Evolutionary conservation across 2,113 vertebrate genomes (phyloP).

Genomic region (Indri indri): DNA sequence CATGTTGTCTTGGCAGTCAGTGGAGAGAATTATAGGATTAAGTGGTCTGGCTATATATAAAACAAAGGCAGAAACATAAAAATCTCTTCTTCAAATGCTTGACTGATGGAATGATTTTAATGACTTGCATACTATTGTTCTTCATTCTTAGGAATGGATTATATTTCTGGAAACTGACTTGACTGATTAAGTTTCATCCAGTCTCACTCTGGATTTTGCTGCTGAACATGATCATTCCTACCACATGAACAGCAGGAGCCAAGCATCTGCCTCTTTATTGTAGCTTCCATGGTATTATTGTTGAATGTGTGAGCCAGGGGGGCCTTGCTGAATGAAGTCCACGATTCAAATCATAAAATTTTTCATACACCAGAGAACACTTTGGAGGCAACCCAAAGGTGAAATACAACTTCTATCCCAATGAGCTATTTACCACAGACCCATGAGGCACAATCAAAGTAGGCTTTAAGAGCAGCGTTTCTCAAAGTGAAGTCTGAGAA

Average conservation of each 20-base stretch:
- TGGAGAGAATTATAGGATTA: slow-evolving; percentile 56
- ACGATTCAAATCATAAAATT: slow-evolving; percentile 51
- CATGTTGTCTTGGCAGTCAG: background rate
- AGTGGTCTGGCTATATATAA: slow-evolving; percentile 32
- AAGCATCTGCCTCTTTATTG: slow-evolving; percentile 18
- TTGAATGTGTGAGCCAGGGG: slow-evolving; percentile 37
- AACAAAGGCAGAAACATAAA: slow-evolving; percentile 40
- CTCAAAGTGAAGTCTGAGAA: background rate
- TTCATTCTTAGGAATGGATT: slow-evolving; percentile 40
- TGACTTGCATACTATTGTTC: slow-evolving; percentile 41
- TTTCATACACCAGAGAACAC: slow-evolving; percentile 2
- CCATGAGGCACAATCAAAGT: background rate
- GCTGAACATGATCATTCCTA: slow-evolving; percentile 1
- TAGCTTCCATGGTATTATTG: background rate
- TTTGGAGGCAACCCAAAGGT: slow-evolving; percentile 51
- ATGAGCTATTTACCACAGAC: slow-evolving; percentile 22
- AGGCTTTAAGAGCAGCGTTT: background rate
- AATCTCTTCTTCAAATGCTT: slow-evolving; percentile 45
- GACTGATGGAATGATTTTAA: slow-evolving; percentile 55
- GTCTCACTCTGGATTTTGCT: slow-evolving; percentile 4
- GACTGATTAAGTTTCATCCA: slow-evolving; percentile 12
- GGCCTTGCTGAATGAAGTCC: background rate
- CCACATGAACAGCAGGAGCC: background rate
- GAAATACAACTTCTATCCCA: slow-evolving; percentile 21
- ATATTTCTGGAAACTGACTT: slow-evolving; percentile 54